Evolutionary conservation across 2,797 vertebrate genomes (phyloP), one percentile per base, ranked within the genome.

Genomic region (Neopelma chrysocephalum): DNA sequence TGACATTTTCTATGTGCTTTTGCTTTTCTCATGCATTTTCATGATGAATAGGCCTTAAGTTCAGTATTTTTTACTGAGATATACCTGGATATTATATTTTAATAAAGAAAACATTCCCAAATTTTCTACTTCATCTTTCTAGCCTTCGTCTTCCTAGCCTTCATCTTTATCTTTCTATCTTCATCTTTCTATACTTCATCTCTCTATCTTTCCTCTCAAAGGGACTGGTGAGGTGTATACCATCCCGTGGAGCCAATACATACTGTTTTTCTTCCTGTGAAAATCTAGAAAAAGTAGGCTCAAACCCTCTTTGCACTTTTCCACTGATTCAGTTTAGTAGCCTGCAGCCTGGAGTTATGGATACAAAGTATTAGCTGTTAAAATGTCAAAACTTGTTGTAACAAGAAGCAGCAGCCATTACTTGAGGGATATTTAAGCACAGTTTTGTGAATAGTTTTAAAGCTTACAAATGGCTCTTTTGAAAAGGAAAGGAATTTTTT

Each of bases 351-450:
- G 47, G 29, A 94, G 88, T 69, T 85, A 57, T 58, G 32, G 78
- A 76, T 58, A 50, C 42, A 62, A 81, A 93, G 47, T 58, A 93
- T 86, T 86, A 87, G 57, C 69, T 94, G 45, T 92, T 94, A 80
- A 87, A 91, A 54, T 95, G 92, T 70, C 90, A 91, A 92, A 82
- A 71, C 9, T 69, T 78, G 45, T 76, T 71, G n/a, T 65, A 87
- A 69, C 27, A 62, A 93, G 56, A 32, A 89, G 48, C 22, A 87
- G 61, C 68, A 79, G 38, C 65, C 45, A 3, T 60, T 58, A 57
- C 61, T 93, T 91, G 58, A 70, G 69, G 81, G 34, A n/a, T 40
- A 19, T 85, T 85, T 89, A 77, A 84, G 12, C 23, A 66, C 20
- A 12, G 12, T 45, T 80, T 90, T 61, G 7, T 75, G 56, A 61